Evolutionary conservation across 2,113 vertebrate genomes (phyloP).

Genomic region (Rhinopithecus roxellana): DNA sequence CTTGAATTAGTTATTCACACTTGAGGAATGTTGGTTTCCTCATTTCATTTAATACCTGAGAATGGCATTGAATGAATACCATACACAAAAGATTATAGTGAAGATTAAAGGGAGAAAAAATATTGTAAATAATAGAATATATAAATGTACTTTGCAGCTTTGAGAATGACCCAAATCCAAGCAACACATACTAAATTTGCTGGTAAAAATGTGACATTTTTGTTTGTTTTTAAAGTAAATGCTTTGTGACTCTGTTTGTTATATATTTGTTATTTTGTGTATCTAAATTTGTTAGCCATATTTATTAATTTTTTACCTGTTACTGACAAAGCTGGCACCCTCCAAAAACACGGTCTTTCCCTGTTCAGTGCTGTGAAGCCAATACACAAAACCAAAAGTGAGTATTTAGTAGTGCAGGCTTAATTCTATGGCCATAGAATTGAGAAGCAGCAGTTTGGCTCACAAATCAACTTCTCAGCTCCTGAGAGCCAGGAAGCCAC

Average conservation of each 20-base stretch:
- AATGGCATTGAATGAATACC: neutral
- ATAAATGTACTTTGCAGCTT: neutral
- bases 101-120: neutral
- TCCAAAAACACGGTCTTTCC: too few species aligned
- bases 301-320: neutral
- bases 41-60: neutral
- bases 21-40: neutral
- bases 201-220: neutral
- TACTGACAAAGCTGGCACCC: too few species aligned
- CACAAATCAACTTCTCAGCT: too few species aligned
- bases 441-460: too few species aligned
- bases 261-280: neutral
- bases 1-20: neutral
- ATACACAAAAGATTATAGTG: neutral
- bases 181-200: neutral
- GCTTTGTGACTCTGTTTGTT: neutral
- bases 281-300: neutral
- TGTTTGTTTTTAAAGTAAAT: neutral
- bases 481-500: too few species aligned
- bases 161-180: neutral
- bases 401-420: too few species aligned
- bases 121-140: neutral
- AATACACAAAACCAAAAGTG: too few species aligned
- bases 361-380: too few species aligned
- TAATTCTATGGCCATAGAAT: too few species aligned